Percentiles rank a stretch among this genome's conserved stretches.
These are phyloP conservation scores for Plebejus melissa DNA, from an alignment of 2,888 invertebrate species.

Conservation along the genomic window DNA sequence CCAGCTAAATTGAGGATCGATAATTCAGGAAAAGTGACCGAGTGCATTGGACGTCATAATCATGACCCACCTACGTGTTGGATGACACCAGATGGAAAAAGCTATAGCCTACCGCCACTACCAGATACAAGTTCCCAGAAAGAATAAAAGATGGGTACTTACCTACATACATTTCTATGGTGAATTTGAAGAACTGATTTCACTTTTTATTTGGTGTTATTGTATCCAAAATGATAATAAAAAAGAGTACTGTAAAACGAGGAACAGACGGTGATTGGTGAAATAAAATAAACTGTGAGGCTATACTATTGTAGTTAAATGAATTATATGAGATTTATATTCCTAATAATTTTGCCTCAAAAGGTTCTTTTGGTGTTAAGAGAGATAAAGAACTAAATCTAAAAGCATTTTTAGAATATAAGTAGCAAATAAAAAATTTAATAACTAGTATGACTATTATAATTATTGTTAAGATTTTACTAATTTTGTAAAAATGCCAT, in stretches of 20 bases:
- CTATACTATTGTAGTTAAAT: not conserved
- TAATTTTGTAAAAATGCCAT: constrained; percentile 17
- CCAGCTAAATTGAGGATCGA: constrained; percentile 70
- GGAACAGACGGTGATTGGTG: not conserved
- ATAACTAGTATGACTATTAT: not conserved
- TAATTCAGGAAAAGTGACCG: constrained; percentile 68
- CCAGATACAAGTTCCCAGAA: constrained; percentile 53
- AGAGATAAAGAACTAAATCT: not conserved
- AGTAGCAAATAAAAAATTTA: not conserved
- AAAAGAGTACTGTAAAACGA: not conserved
- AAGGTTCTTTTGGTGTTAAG: constrained; percentile 15
- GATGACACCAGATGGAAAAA: constrained; percentile 74
- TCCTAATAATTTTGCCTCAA: constrained; percentile 13
- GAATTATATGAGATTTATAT: constrained; percentile 13
- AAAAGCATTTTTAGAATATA: constrained; percentile 7
- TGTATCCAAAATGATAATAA: not conserved
- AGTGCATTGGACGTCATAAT: constrained; percentile 69
- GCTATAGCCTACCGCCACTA: constrained; percentile 64
- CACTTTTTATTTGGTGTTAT: not conserved
- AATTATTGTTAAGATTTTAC: not conserved
- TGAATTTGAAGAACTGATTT: not conserved
- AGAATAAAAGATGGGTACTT: constrained; percentile 18
- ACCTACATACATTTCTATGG: not conserved
- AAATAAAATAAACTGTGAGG: not conserved
- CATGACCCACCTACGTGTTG: constrained; percentile 73